A percentile compares a stretch with the other conserved stretches of the same genome.
Conservation (phyloP, 2,113 vertebrate genomes). For the Glareola pratincola region DNA sequence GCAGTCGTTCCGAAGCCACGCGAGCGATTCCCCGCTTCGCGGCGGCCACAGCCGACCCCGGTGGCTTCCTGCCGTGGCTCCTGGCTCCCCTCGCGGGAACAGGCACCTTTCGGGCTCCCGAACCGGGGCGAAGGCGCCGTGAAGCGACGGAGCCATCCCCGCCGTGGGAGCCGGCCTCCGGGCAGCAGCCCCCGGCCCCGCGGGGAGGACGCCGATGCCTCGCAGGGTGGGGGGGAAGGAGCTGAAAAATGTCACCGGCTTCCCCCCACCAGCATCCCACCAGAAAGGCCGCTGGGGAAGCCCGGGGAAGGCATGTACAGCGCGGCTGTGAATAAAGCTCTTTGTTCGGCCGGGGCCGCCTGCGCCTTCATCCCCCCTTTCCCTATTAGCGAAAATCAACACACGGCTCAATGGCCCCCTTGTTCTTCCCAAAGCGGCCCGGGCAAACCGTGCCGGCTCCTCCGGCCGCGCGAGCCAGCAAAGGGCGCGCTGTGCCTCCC, state of each 20-base stretch:
- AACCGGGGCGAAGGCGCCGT: fast-evolving
- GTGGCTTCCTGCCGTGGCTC: background rate
- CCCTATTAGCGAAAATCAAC: slow-evolving; percentile 61
- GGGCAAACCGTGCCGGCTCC: slow-evolving; percentile 54
- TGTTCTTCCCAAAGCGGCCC: slow-evolving; percentile 71
- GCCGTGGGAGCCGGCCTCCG: background rate
- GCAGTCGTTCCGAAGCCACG: background rate
- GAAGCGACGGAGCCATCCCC: fast-evolving
- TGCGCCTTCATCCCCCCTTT: slow-evolving; percentile 60
- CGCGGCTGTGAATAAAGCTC: slow-evolving; percentile 74
- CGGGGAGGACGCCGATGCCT: too few relatives aligned
- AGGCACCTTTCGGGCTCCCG: background rate
- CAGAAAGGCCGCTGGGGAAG: slow-evolving; percentile 52
- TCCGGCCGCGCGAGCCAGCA: slow-evolving; percentile 39
- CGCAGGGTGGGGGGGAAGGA: background rate
- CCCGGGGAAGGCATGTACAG: slow-evolving; percentile 42
- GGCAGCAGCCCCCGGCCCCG: background rate
- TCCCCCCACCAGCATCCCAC: background rate
- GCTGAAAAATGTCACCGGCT: background rate
- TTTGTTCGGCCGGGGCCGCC: slow-evolving; percentile 74
- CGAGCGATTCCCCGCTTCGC: background rate
- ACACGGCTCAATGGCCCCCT: slow-evolving; percentile 74
- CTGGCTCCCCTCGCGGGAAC: background rate
- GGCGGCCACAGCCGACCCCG: background rate
- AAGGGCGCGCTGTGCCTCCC: slow-evolving; percentile 67